phyloP scores from a whole-genome alignment of 2,888 invertebrate genomes.

The Malthinus seriepunctatus region DNA sequence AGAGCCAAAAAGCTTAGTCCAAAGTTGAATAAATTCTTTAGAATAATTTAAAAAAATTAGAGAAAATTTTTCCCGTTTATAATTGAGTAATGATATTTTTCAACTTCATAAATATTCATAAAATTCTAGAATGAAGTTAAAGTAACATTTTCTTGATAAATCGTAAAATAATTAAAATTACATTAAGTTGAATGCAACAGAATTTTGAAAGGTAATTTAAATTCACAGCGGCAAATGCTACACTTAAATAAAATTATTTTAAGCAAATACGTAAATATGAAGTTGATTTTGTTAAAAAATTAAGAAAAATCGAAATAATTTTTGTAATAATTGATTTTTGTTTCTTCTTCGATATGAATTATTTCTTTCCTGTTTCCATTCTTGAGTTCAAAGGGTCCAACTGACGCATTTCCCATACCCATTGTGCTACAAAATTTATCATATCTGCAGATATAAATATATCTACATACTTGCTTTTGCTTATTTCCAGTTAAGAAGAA shows the following conservation, averaged over 20 bases:
- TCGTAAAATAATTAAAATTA: slow-evolving; percentile 1
- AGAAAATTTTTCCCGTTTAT: too few species aligned
- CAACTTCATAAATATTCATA: not conserved
- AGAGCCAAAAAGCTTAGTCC: too few species aligned
- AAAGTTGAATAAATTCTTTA: too few species aligned
- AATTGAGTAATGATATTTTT: too few species aligned
- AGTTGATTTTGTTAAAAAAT: slow-evolving; percentile 12
- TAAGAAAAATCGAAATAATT: not conserved
- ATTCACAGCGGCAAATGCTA: slow-evolving; percentile 21
- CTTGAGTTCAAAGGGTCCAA: slow-evolving; percentile 11
- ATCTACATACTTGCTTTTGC: slow-evolving; percentile 13
- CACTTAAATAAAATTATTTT: slow-evolving; percentile 23
- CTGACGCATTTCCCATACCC: slow-evolving; percentile 22
- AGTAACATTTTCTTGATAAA: slow-evolving; percentile 1
- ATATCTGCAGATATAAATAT: slow-evolving; percentile 24
- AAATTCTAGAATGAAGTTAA: not conserved
- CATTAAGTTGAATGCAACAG: slow-evolving; percentile 2
- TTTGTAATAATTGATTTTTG: slow-evolving; percentile 15
- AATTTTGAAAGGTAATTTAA: slow-evolving; percentile 20
- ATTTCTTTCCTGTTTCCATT: slow-evolving; percentile 11
- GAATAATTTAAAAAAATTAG: too few species aligned
- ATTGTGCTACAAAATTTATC: slow-evolving; percentile 25
- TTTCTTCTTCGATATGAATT: slow-evolving; percentile 3
- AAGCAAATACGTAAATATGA: slow-evolving; percentile 14
- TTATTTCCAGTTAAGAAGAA: slow-evolving; percentile 9